Evolutionary conservation across 2,888 invertebrate species (phyloP).

Genomic region (Amblyteles armatorius): DNA sequence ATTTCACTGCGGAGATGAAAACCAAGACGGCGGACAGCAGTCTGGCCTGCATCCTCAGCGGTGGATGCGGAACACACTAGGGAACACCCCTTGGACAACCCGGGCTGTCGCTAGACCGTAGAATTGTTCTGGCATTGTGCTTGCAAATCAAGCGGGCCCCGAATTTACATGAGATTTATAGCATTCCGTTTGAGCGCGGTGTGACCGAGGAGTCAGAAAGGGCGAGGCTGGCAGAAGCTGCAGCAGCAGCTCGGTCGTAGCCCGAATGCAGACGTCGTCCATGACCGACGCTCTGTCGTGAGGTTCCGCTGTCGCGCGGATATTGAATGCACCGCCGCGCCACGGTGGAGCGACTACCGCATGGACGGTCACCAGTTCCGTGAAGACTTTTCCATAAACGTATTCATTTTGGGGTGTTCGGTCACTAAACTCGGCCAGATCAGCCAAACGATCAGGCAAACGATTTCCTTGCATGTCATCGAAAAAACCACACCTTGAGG

Average conservation of each 20-base stretch:
- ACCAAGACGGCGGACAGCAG: neutral
- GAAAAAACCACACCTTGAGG: too few species aligned
- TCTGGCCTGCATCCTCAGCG: constrained; percentile 1
- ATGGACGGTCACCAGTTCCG: neutral
- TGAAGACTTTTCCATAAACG: neutral
- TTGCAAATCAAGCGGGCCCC: constrained; percentile 83
- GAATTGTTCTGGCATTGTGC: constrained; percentile 83
- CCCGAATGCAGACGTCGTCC: constrained; percentile 7
- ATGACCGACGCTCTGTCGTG: constrained; percentile 3
- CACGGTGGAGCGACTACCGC: neutral
- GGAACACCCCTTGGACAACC: constrained; percentile 22
- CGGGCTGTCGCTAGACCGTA: constrained; percentile 72
- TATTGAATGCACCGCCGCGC: neutral
- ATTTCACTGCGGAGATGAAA: neutral
- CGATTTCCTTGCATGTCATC: too few species aligned
- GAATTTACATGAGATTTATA: constrained; percentile 84
- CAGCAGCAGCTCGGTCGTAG: constrained; percentile 18
- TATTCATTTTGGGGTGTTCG: neutral
- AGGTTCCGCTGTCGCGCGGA: constrained; percentile 22
- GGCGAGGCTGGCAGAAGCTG: constrained; percentile 46
- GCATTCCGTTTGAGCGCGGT: constrained; percentile 78
- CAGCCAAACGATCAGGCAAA: too few species aligned
- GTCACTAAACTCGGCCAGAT: neutral
- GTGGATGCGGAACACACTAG: constrained; percentile 3
- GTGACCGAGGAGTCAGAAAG: constrained; percentile 49